Evolutionary conservation across 2,797 vertebrate genomes (phyloP).

Genomic region (Chiroxiphia lanceolata): DNA sequence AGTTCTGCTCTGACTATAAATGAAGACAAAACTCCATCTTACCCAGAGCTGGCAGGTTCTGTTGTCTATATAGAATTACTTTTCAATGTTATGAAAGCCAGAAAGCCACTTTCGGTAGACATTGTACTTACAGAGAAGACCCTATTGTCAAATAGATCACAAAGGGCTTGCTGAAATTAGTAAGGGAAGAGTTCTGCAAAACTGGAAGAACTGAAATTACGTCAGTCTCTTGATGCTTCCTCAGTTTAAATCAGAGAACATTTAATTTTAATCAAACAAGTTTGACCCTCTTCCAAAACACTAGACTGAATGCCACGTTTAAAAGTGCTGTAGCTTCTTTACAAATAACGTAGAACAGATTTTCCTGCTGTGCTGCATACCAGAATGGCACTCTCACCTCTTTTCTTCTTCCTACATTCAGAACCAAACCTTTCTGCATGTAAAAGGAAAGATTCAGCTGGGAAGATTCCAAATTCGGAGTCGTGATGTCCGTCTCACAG

Average conservation of each 20-base stretch:
- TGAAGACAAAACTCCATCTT: neutral
- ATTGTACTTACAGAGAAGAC: neutral
- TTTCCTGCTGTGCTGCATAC: neutral
- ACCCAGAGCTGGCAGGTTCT: neutral
- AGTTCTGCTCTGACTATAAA: neutral
- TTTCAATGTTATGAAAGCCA: neutral
- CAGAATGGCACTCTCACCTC: neutral
- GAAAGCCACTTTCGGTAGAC: neutral
- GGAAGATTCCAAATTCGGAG: slow-evolving; percentile 85
- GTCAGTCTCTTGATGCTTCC: neutral
- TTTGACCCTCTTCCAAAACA: neutral
- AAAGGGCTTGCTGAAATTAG: neutral
- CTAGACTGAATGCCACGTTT: neutral
- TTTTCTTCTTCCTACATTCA: slow-evolving; percentile 49
- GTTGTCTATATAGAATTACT: neutral
- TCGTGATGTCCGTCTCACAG: slow-evolving; percentile 68
- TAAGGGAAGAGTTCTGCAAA: neutral
- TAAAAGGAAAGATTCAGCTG: slow-evolving; percentile 84
- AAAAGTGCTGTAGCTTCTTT: neutral
- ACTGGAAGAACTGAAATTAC: neutral
- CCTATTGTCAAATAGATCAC: neutral
- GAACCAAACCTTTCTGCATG: slow-evolving; percentile 81
- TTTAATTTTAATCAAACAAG: neutral
- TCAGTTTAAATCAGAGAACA: neutral
- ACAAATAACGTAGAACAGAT: neutral